Evolutionary conservation across 2,113 vertebrate species (phyloP), one percentile per base, ranked within the genome.

Genomic region (Galeopterus variegatus): DNA sequence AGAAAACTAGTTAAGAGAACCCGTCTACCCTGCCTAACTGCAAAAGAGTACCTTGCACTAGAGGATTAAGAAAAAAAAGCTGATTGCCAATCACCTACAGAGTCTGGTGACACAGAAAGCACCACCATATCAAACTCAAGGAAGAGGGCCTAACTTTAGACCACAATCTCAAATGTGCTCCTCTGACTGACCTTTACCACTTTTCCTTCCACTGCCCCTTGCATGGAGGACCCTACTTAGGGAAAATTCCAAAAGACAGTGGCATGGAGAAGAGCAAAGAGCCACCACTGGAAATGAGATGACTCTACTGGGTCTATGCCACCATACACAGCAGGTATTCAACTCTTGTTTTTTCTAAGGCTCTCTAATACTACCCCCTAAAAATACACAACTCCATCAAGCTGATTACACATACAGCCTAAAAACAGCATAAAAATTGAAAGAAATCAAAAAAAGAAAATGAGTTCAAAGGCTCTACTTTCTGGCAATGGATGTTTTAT

Each of bases 401-500:
- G 31, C 82, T 88, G 72, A 58, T 79, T 33, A 92, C 0, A 89
- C 67, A 94, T 6, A 87, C 8, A 88, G 65, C 62, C 33, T 18
- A 12, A 67, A 65, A 91, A 75, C 1, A 88, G 33, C 21, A 83
- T 28, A 36, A 56, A 80, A 67, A 79, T 76, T 73, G 33, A 56
- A 93, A 90, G 19, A 33, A 65, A 62, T 56, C 41, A n/a, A 70
- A 76, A 36, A 24, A n/a, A 23, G 19, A 77, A 83, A 95, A 41
- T 28, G 36, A 93, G 86, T 81, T 86, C 88, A 90, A 81, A 90
- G 80, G 64, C 14, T 69, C 65, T 56, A 36, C 90, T 96, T 77
- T 69, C 69, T 33, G 80, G 72, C 52, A 1, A 11, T 13, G 48
- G 54, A 41, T 52, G 50, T 19, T 2, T 19, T 2, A 64, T 12